phyloP scores from a whole-genome alignment of 2,888 invertebrate species.

The Stenurella melanura region DNA sequence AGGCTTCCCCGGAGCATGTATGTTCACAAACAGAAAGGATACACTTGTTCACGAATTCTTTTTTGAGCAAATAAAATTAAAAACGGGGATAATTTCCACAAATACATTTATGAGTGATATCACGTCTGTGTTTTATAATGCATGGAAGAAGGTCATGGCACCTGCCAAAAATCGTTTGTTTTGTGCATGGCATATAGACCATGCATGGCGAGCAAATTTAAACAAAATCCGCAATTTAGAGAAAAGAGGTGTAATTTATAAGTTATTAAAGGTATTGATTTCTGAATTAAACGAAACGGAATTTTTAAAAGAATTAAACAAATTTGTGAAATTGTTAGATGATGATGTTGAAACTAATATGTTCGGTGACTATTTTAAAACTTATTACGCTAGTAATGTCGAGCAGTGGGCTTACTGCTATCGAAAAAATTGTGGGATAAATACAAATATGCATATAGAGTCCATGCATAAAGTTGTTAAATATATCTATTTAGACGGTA shows the following conservation, averaged over 20 bases:
- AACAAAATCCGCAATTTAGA: constrained; percentile 26
- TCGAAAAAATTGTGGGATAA: background rate
- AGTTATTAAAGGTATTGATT: background rate
- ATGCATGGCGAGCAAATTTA: constrained; percentile 21
- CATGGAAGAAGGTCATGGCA: constrained; percentile 24
- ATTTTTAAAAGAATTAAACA: background rate
- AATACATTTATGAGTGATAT: constrained; percentile 23
- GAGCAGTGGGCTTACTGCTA: background rate
- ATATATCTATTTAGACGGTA: constrained; percentile 2
- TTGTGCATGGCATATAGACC: constrained; percentile 33
- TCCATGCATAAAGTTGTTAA: background rate
- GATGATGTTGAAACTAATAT: background rate
- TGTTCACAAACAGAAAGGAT: constrained; percentile 37
- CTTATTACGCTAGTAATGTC: background rate
- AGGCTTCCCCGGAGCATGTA: constrained; percentile 37
- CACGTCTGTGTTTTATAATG: constrained; percentile 5
- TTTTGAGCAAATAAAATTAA: constrained; percentile 17
- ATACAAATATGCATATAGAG: constrained; percentile 3
- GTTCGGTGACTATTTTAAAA: background rate
- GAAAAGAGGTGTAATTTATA: background rate
- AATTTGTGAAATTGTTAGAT: background rate
- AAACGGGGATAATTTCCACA: background rate
- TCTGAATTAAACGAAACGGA: background rate
- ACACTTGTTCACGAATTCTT: background rate
- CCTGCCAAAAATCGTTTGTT: constrained; percentile 11